Base-by-base conservation (phyloP, 2,113 vertebrate genomes). In the Ochotona princeps region DNA sequence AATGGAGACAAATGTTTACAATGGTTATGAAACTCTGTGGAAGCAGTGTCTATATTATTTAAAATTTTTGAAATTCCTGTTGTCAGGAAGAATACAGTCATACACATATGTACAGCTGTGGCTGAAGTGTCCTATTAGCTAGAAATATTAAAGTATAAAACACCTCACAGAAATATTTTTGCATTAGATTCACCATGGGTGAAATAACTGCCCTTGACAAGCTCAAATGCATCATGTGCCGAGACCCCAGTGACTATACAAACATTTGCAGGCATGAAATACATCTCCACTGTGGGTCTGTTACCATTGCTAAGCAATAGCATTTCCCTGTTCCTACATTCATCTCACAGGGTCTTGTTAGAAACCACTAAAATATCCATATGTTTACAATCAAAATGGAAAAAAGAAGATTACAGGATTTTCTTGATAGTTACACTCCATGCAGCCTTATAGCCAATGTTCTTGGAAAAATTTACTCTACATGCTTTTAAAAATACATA, bases 81-180 rank as follows among this genome's bases (percentile, higher is more conserved):
- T 66, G 21, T 92, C 80, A 84, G 51, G 57, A 81, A 47, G 69
- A 87, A 83, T 85, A 32, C 65, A 81, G 69, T 35, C 26, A 15
- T 12, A 78, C 79, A 82, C 51, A 47, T 89, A 94, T 35, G 69
- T 66, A 70, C n/a, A 79, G 65, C 5, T 12, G 18, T 20, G 66
- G 89, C 47, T 75, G 92, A 75, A 92, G 82, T n/a, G 78, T 84
- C 76, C 65, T 96, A 75, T 89, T 94, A 96, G 72, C 82, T 86
- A 70, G 87, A 97, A 96, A 97, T 94, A 96, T 96, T 95, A 89
- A 95, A 60, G 84, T 66, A 10, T 25, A 94, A 87, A 87, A 60
- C 18, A 81, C 12, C 91, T 87, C 4, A 0, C 74, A 79, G 95
- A 91, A 95, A 94, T 83, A 88, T 88, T 96, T 97, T 95, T 95